These are phyloP conservation scores for Cyclopterus lumpus DNA, from an alignment of 2,797 vertebrate species.

Conservation along the genomic window DNA sequence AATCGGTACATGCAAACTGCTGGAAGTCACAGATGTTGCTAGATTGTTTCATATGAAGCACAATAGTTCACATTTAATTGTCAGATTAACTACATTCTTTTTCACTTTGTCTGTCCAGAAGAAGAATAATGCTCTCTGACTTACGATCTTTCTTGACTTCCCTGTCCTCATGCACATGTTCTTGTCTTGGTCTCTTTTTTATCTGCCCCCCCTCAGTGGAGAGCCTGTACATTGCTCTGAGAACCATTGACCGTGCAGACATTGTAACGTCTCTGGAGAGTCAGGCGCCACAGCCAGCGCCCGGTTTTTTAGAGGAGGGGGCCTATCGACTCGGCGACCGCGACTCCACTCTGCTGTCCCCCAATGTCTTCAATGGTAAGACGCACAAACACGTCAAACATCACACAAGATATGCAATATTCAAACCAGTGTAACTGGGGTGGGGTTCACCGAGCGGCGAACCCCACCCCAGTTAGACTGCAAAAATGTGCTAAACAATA, in stretches of 20 bases:
- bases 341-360: constrained; percentile 90
- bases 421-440: background rate
- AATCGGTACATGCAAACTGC: background rate
- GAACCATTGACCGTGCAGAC: constrained; percentile 92
- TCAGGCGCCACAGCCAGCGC: constrained; percentile 80
- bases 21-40: background rate
- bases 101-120: background rate
- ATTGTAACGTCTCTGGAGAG: constrained; percentile 91
- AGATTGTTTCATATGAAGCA: background rate
- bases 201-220: constrained; percentile 84
- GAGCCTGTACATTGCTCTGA: constrained; percentile 89
- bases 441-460: background rate
- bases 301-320: constrained; percentile 82
- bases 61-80: background rate
- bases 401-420: background rate
- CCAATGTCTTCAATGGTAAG: constrained; percentile 96
- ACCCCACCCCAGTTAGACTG: background rate
- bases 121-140: background rate
- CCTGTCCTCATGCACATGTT: background rate
- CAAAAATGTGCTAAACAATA: background rate
- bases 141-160: background rate
- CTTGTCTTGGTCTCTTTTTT: background rate
- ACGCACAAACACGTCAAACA: constrained; percentile 35
- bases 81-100: background rate
- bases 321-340: constrained; percentile 83